Evolutionary conservation across 1,140 invertebrate species (phyloP).

Genomic region (Calliphora vicina): DNA sequence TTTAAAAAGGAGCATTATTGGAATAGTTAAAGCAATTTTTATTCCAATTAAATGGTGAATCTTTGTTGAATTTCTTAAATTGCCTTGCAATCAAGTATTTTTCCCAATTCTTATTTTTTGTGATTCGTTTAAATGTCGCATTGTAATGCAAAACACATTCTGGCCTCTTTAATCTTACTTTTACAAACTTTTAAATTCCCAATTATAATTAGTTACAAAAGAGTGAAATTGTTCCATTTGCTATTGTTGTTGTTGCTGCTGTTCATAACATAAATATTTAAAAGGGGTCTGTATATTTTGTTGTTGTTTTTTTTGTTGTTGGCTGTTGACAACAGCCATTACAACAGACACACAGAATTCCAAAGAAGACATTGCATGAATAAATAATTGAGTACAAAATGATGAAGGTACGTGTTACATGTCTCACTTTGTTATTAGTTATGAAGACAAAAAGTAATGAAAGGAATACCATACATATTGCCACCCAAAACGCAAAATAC

Average conservation of each 20-base stretch:
- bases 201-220: constrained; percentile 27
- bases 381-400: constrained; percentile 2
- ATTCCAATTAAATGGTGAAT: too few species aligned
- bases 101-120: neutral
- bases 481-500: too few species aligned
- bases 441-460: too few species aligned
- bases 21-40: too few species aligned
- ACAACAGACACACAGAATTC: neutral
- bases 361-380: constrained; percentile 7
- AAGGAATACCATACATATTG: too few species aligned
- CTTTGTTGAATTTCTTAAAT: neutral
- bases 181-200: constrained; percentile 19
- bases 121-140: neutral
- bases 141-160: constrained; percentile 10
- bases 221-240: neutral
- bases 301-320: neutral
- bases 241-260: neutral
- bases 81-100: neutral
- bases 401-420: neutral
- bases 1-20: too few species aligned
- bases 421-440: too few species aligned
- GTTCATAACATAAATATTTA: constrained; percentile 19
- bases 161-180: neutral
- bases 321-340: constrained; percentile 9
- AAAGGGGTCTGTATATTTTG: neutral